Evolutionary conservation across 2,113 vertebrate genomes (phyloP), one percentile per base, ranked within the genome.

Genomic region (Percina caprodes): DNA sequence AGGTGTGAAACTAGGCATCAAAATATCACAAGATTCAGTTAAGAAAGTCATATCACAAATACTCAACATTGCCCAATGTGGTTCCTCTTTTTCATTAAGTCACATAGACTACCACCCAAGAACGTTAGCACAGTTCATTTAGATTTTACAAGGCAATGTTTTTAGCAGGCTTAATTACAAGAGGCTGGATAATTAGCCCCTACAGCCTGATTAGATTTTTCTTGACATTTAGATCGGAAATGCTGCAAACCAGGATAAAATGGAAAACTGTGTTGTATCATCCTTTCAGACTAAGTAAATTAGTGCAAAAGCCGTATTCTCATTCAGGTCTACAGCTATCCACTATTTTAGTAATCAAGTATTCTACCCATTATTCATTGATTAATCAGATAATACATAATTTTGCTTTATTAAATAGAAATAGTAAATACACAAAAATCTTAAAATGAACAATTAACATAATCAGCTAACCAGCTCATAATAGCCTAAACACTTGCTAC

Each of bases 121-220:
- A 56, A 67, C 1, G 2, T 48, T 30, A 35, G 15, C 12, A 6
- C 11, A 42, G 24, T 66, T 14, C 4, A 65, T 65, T 56, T 45
- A 30, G 6, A 42, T 56, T 58, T 5, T 9, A 51, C 9, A 49
- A n/a, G 14, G 19, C 48, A 60, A 68, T 60, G 23, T 15, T 45
- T 69, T 68, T 58, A 49, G 39, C 14, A 14, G 62, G 23, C 54
- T 67, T 15, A 67, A n/a, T 73, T 66, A 72, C 46, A 45, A 45
- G 23, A 54, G 39, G 24, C 35, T 39, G 39, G 39, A 62, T 62
- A 56, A 62, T 61, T n/a, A 69, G 21, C 70, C 26, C 5, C 24
- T 59, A 35, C 24, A 62, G 33, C 23, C 65, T 54, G 45, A 78
- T 78, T 35, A 39, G 39, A 74, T 83, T 62, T 80, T 26, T 61